Base-by-base conservation (phyloP, 1,140 invertebrate species). In the Pemphigus obesinymphae region DNA sequence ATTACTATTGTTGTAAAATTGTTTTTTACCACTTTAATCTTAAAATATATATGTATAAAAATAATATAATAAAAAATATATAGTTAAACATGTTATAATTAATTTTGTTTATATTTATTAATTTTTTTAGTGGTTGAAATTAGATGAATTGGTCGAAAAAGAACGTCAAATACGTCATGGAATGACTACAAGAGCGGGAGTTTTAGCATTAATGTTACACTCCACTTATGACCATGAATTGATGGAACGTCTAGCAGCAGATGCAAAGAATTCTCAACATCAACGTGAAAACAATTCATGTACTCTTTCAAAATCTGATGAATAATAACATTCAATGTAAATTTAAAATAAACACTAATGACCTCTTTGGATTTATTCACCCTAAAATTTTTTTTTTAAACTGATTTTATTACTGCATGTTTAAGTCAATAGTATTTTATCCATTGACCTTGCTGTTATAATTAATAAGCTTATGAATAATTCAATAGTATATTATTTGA, bases 121-220 rank as follows among this genome's bases (percentile, higher is more conserved):
- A n/a, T n/a, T n/a, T 83, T 87, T 88, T 0, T 92, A 97, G 88
- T 97, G 96, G 95, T 88, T 98, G 48, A 95, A 95, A 86, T 90
- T 98, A 84, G 97, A 99, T 85, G 97, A 99, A 84, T 88, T 99
- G n/a, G 90, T 97, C 70, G 97, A 99, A 85, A 95, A 97, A 86
- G 96, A 99, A 88, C 88, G 95, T 68, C 93, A 93, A 85, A 93
- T 97, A n/a, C 88, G 95, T 2, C 90, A 92, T 6, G 92, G 93
- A 82, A 95, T 98, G 91, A 92, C 94, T 0, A 89, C 84, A 81
- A 85, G 97, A 70, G 95, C 95, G 66, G 96, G 96, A 23, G 94
- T 98, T 0, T 88, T 99, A 3, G 95, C 95, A 0, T 88, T 99
- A 0, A 95, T 99, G 93, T 87, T 99, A 17, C 96, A 99, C 86